Evolutionary conservation across 2,888 invertebrate genomes (phyloP), one percentile per base, ranked within the genome.

Genomic region (Apamea monoglypha): DNA sequence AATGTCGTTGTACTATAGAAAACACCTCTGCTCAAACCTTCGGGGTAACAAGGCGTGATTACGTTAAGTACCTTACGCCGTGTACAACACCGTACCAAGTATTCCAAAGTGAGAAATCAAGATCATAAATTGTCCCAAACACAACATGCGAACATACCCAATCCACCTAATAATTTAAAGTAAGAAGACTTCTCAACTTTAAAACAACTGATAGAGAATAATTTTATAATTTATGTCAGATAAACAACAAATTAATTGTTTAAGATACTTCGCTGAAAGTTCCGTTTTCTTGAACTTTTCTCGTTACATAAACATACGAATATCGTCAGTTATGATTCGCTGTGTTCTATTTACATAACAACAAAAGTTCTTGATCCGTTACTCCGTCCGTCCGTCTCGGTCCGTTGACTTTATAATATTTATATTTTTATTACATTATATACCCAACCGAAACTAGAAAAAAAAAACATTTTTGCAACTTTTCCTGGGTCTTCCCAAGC

Each of bases 241-340:
- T 87, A 87, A 87, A 89, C 81, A 90, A 88, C 82, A 87, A 88
- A 80, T 87, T 90, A 86, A 87, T 88, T 90, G 89, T 85, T 84
- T 80, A 81, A 88, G 86, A 89, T 87, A 87, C 89, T 89, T 84
- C 72, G 68, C 71, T 73, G 80, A 85, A 86, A 87, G 88, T 89
- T 90, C 71, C 25, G 81, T 85, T 88, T 86, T 83, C 86, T 80
- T 70, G 50, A 91, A 91, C 87, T 91, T 91, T 90, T 83, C 86
- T 81, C 86, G 85, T 90, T 88, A 88, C 84, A 87, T 88, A 88
- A 91, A 91, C 91, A 90, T n/a, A n/a, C n/a, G 84, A 90, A 87
- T 90, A 90, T 85, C 87, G 79, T 76, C 85, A 79, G 81, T 87
- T 89, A 84, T 88, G 84, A 88, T 85, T 87, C 84, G 32, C 80